phyloP scores from a whole-genome alignment of 2,797 vertebrate genomes.

The Dendrocincla fuliginosa region DNA sequence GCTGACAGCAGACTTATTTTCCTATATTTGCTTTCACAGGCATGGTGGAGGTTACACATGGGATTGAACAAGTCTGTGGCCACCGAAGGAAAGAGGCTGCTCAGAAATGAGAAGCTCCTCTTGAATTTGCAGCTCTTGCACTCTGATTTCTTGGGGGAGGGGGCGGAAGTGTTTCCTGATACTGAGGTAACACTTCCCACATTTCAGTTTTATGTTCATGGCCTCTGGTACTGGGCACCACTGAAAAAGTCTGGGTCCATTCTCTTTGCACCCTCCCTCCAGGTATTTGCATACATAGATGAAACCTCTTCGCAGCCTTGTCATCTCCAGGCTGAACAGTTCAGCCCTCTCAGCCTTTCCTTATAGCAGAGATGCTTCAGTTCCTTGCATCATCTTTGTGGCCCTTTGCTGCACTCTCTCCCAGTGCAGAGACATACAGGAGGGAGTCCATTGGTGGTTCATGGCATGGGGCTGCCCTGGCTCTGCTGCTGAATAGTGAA shows the following conservation, averaged over 20 bases:
- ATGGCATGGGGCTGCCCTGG: not conserved
- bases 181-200: not conserved
- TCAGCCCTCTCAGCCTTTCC: not conserved
- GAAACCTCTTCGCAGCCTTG: not conserved
- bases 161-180: not conserved
- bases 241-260: not conserved
- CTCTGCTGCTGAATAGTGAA: not conserved
- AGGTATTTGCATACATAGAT: not conserved
- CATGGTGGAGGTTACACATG: not conserved
- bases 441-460: not conserved
- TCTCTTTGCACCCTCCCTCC: not conserved
- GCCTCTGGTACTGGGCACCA: not conserved
- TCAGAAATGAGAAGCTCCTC: not conserved
- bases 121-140: not conserved
- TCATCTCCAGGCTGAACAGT: not conserved
- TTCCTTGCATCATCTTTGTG: not conserved
- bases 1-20: not conserved
- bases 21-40: not conserved
- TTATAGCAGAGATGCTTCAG: not conserved
- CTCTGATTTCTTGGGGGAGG: not conserved
- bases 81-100: not conserved
- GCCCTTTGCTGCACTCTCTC: not conserved
- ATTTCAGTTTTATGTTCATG: not conserved
- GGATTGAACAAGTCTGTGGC: not conserved
- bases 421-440: not conserved